Conservation (phyloP, 2,113 vertebrate species). For the Apodemus sylvaticus region DNA sequence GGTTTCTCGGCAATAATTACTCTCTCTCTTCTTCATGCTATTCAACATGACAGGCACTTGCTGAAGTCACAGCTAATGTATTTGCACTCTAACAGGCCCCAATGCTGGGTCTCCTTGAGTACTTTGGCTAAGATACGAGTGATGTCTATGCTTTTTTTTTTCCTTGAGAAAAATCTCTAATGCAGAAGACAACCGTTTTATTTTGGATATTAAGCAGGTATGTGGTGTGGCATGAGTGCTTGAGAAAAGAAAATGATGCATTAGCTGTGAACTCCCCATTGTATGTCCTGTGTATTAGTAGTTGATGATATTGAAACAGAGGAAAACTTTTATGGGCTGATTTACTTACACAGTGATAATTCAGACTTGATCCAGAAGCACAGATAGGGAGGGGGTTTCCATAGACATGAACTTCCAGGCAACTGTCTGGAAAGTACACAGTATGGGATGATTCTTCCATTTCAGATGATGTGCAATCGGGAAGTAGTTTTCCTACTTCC, state of each 20-base stretch:
- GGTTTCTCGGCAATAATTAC: conserved; percentile 98
- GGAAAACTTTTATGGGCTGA: conserved; percentile 55
- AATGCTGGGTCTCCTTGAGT: conserved; percentile 83
- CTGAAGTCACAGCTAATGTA: conserved; percentile 90
- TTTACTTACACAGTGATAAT: conserved; percentile 66
- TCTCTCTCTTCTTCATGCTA: conserved; percentile 93
- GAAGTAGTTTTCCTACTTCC: background rate
- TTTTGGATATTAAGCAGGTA: conserved; percentile 73
- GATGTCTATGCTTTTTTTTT: conserved; percentile 79
- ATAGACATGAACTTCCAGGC: conserved; percentile 33
- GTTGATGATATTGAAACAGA: conserved; percentile 55
- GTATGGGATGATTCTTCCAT: conserved; percentile 12
- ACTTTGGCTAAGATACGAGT: conserved; percentile 85
- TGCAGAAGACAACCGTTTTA: conserved; percentile 70
- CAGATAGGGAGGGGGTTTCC: conserved; percentile 31
- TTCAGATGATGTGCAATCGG: background rate
- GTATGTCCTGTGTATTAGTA: conserved; percentile 55
- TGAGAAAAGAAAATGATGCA: conserved; percentile 70
- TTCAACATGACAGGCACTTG: conserved; percentile 92
- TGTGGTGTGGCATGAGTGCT: conserved; percentile 66
- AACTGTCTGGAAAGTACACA: background rate
- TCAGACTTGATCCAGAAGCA: conserved; percentile 28
- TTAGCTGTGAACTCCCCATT: conserved; percentile 65
- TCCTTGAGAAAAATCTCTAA: conserved; percentile 71
- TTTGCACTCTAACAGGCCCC: conserved; percentile 86